These are phyloP conservation scores for Huso huso DNA, from an alignment of 2,797 vertebrate genomes.

Conservation along the genomic window DNA sequence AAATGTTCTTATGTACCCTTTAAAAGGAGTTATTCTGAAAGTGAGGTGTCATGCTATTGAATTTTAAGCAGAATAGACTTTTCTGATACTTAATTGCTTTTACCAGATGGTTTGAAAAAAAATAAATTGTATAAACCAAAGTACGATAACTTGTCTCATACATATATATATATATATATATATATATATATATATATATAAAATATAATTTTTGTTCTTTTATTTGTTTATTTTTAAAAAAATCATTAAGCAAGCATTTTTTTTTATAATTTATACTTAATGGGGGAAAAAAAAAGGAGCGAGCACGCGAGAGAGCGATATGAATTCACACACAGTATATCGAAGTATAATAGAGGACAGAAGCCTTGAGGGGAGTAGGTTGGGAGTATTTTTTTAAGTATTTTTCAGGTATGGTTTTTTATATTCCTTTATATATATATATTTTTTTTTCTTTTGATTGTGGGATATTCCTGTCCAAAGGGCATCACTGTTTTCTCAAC, in stretches of 20 bases:
- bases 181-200: background rate
- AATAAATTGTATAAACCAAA: too few relatives aligned
- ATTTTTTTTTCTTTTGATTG: background rate
- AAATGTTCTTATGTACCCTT: too few relatives aligned
- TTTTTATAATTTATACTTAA: background rate
- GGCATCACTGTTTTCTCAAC: too few relatives aligned
- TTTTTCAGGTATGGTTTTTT: background rate
- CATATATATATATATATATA: background rate
- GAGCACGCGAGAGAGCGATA: slow-evolving; percentile 16
- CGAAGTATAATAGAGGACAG: slow-evolving; percentile 1
- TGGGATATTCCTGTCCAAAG: too few relatives aligned
- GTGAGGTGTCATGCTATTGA: too few relatives aligned
- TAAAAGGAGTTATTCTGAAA: too few relatives aligned
- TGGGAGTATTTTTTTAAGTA: slow-evolving; percentile 38
- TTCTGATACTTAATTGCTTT: too few relatives aligned
- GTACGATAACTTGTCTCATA: background rate
- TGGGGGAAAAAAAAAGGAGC: slow-evolving; percentile 1
- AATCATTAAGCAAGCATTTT: slow-evolving; percentile 2
- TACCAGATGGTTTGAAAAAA: too few relatives aligned
- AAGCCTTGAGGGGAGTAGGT: slow-evolving; percentile 22
- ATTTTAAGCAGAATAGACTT: too few relatives aligned
- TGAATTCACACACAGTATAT: slow-evolving; percentile 7
- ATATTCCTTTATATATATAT: slow-evolving; percentile 45
- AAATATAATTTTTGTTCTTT: background rate
- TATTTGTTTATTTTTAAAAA: background rate